Evolutionary conservation across 2,888 invertebrate genomes (phyloP).

Genomic region (Trichogramma dendrolimi): DNA sequence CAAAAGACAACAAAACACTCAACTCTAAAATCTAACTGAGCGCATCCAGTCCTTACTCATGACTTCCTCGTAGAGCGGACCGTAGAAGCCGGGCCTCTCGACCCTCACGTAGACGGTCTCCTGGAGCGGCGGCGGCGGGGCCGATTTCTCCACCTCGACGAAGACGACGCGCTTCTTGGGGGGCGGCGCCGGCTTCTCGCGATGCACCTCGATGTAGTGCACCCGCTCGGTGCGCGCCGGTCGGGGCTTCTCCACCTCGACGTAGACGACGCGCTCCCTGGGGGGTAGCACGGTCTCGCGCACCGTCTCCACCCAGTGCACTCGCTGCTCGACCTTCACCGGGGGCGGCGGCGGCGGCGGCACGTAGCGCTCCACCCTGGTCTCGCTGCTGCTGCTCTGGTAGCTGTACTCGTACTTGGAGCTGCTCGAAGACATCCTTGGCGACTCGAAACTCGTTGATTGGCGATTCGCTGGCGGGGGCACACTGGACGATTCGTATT

Average conservation of each 20-base stretch:
- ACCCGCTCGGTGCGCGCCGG: neutral
- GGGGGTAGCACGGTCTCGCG: too few species aligned
- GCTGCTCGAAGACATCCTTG: neutral
- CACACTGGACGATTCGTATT: neutral
- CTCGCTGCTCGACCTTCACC: too few species aligned
- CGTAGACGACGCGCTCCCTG: conserved; percentile 6
- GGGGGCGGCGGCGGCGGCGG: conserved; percentile 2
- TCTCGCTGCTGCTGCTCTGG: conserved; percentile 10
- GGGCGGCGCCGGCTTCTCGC: neutral
- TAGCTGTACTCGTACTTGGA: conserved; percentile 15
- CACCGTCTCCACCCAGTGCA: too few species aligned
- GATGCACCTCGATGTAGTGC: too few species aligned
- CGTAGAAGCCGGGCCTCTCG: conserved; percentile 1
- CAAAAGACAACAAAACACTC: too few species aligned
- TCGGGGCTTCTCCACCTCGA: conserved; percentile 14
- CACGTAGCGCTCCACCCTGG: conserved; percentile 12
- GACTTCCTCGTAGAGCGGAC: conserved; percentile 10
- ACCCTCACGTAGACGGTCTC: conserved; percentile 9
- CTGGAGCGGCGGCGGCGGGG: conserved; percentile 11
- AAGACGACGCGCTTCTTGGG: conserved; percentile 17
- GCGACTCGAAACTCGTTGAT: conserved; percentile 1
- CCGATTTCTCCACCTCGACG: conserved; percentile 15
- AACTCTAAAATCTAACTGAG: too few species aligned
- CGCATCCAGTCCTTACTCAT: conserved; percentile 9
- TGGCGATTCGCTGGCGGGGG: neutral